These are phyloP conservation scores for Catharus minimus DNA, from an alignment of 2,113 vertebrate species.

Conservation along the genomic window DNA sequence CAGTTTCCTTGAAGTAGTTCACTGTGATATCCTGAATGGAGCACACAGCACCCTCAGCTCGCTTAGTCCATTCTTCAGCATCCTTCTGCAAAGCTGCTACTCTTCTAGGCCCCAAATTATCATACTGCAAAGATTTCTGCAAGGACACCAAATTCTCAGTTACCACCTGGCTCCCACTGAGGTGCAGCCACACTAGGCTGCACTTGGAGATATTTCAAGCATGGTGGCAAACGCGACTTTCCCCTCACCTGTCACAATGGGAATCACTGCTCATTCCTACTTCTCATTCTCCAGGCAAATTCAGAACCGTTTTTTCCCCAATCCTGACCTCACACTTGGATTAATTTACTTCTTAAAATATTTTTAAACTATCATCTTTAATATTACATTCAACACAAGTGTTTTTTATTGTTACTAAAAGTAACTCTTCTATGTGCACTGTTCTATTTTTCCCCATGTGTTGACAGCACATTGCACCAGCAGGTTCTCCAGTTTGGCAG, in stretches of 20 bases:
- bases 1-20: slow-evolving; percentile 91
- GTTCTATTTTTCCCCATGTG: slow-evolving; percentile 35
- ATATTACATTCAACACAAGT: not conserved
- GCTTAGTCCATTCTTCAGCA: slow-evolving; percentile 84
- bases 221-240: not conserved
- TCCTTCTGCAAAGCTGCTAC: slow-evolving; percentile 85
- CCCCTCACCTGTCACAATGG: not conserved
- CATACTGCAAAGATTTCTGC: slow-evolving; percentile 89
- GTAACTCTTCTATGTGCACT: not conserved
- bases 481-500: slow-evolving; percentile 28
- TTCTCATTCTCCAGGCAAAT: not conserved
- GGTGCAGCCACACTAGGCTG: not conserved
- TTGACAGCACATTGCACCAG: slow-evolving; percentile 39
- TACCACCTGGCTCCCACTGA: not conserved
- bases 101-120: slow-evolving; percentile 89
- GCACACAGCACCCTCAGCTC: slow-evolving; percentile 82
- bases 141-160: not conserved
- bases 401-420: slow-evolving; percentile 41
- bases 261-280: not conserved
- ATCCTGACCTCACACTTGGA: not conserved
- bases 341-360: not conserved
- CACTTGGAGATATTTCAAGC: not conserved
- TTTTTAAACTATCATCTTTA: not conserved
- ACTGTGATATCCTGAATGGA: slow-evolving; percentile 95
- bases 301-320: not conserved